Conservation (phyloP, 2,888 invertebrate species). For the Cataglyphis rosenhaueri region DNA sequence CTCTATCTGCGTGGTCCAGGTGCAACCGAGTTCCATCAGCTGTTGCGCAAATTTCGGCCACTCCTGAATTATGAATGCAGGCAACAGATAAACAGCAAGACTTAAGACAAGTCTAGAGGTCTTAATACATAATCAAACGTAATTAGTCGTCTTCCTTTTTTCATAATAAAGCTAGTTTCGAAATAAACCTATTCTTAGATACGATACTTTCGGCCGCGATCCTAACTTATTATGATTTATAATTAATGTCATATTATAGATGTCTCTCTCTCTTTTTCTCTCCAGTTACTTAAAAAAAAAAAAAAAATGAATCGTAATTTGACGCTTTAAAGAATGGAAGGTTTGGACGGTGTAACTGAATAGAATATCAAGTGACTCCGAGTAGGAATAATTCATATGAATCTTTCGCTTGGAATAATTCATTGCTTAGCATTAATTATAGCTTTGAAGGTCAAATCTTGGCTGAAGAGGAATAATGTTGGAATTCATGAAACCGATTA, state of each 20-base stretch:
- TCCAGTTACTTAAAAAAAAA: not conserved
- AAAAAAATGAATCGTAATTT: slow-evolving; percentile 29
- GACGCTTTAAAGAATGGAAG: slow-evolving; percentile 50
- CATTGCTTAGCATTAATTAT: slow-evolving; percentile 59
- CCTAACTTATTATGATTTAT: slow-evolving; percentile 20
- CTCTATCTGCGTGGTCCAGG: slow-evolving; percentile 92
- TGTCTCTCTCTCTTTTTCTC: not conserved
- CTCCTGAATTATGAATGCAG: slow-evolving; percentile 87
- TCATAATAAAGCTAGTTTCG: not conserved
- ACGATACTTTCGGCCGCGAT: not conserved
- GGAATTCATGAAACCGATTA: slow-evolving; percentile 39
- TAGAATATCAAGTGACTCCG: slow-evolving; percentile 58
- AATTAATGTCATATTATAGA: slow-evolving; percentile 3
- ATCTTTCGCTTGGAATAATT: slow-evolving; percentile 69
- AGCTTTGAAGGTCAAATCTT: slow-evolving; percentile 57
- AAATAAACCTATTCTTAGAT: not conserved
- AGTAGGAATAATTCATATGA: slow-evolving; percentile 66
- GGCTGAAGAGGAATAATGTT: slow-evolving; percentile 18
- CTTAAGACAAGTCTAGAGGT: slow-evolving; percentile 59
- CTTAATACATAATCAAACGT: slow-evolving; percentile 29
- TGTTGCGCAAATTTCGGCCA: slow-evolving; percentile 95
- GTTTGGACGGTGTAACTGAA: slow-evolving; percentile 44
- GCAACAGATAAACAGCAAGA: slow-evolving; percentile 83
- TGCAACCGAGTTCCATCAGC: slow-evolving; percentile 93
- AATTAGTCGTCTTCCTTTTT: slow-evolving; percentile 8